Base-by-base conservation (phyloP, 1,140 invertebrate species). In the Drosophila nigromelanica region DNA sequence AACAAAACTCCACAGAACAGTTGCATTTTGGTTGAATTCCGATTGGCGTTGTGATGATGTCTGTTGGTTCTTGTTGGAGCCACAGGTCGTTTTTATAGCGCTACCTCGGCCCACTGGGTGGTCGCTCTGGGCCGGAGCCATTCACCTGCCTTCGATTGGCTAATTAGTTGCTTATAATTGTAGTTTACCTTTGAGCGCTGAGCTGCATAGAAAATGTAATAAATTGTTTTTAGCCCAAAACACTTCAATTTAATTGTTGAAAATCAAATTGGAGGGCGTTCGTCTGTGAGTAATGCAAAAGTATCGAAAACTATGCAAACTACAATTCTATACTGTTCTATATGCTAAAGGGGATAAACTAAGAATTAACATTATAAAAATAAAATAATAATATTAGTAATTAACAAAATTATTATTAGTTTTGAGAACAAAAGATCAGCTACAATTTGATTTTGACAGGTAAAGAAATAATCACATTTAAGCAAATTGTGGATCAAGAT, bases 141-240 rank as follows among this genome's bases (percentile, higher is more conserved):
- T 83, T 83, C 80, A 83, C 80, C 62, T 74, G 79, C 76, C 79
- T 63, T 74, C 50, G 60, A 74, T 66, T 82, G 50, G 72, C 39
- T 82, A 83, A 82, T 82, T 82, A 79, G 71, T 64, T 74, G 77
- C 43, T 75, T 43, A 37, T 75, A 67, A 70, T 67, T 81, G 60
- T 70, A 43, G 40, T 63, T 75, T 47, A 59, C 66, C 62, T 73
- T 66, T 55, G 68, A 58, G 39, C 59, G 59, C 69, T 81, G 78
- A 81, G 78, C 59, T 74, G 64, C 40, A 56, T 63, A 59, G 51
- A 75, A 82, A 78, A 75, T 63, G 50, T 64, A 70, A 47, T 68
- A 51, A 42, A 70, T 66, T 81, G 48, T 48, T 59, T 56, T 68
- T 6, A 48, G 55, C 39, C 35, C 54, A 24, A 24, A 40, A 51